Percentiles rank a stretch among this genome's conserved stretches.
Conservation (phyloP, 2,113 vertebrate genomes). For the Oophaga pumilio region DNA sequence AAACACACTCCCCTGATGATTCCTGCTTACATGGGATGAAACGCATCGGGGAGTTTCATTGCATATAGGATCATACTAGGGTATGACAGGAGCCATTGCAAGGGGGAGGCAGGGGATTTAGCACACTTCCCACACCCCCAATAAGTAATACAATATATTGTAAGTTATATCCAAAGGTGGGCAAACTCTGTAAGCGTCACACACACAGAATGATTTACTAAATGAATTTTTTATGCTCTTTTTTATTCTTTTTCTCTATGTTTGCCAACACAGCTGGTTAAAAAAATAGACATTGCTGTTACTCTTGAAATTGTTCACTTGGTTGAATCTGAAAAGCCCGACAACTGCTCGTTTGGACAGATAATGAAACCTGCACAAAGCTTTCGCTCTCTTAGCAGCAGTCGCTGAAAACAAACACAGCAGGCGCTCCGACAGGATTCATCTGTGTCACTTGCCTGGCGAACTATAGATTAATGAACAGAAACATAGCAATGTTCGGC, state of each 20-base stretch:
- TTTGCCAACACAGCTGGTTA: neutral
- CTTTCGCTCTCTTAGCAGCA: neutral
- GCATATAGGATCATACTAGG: too few species aligned
- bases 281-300: neutral
- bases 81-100: too few species aligned
- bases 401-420: conserved; percentile 2
- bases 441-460: conserved; percentile 3
- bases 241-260: neutral
- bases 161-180: neutral
- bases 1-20: too few species aligned
- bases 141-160: too few species aligned
- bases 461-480: conserved; percentile 30
- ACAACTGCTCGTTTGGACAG: conserved; percentile 7
- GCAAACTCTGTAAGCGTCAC: neutral
- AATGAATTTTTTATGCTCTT: neutral
- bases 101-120: too few species aligned
- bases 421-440: conserved; percentile 7
- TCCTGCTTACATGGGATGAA: too few species aligned
- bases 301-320: neutral
- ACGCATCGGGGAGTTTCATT: too few species aligned
- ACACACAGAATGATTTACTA: neutral
- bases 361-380: conserved; percentile 4
- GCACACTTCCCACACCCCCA: too few species aligned
- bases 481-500: neutral
- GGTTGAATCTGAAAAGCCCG: neutral